Base-by-base conservation (phyloP, 2,888 invertebrate genomes). In the Leistus spinibarbis region DNA sequence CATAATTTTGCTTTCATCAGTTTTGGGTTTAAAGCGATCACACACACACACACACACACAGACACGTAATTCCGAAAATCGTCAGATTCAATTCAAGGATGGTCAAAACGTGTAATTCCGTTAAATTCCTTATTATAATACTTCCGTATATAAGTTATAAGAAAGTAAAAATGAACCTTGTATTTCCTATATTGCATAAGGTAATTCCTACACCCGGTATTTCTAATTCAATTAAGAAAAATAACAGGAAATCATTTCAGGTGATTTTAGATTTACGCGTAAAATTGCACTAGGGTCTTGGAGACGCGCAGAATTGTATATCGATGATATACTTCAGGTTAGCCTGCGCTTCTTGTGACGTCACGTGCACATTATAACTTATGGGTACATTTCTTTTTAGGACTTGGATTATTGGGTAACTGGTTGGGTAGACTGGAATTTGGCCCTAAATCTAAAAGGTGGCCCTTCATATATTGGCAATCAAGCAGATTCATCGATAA, bases 401-500 rank as follows among this genome's bases (percentile, higher is more conserved):
- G 92, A 94, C 84, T 81, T 95, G 20, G 90, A 92, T 79, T 89
- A 94, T 83, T 92, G 90, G 86, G 91, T 92, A 0, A 88, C 89
- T 19, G 96, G 94, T 1, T 97, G 96, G 96, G 88, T 94, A 0
- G 96, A 97, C 83, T 97, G 96, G 96, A 98, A 97, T 84, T 85
- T 97, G 69, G 92, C 91, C 17, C 84, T 97, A 20, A 88, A 95
- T 82, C 84, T 88, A 73, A 78, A 82, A 0, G 96, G 96, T 16
- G 95, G 96, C 0, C 97, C 96, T 0, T 95, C 92, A 81, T 95
- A 93, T 91, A 90, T 90, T 0, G 81, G 88, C 2, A 95, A 96
- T 84, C 90, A 88, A 80, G 94, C 95, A 0, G 96, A 97, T 84
- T 88, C 95, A 0, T 91, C 96, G 0, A 91, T 97, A 68, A 87